Evolutionary conservation across 2,888 invertebrate genomes (phyloP).

Genomic region (Aporophyla lueneburgensis): DNA sequence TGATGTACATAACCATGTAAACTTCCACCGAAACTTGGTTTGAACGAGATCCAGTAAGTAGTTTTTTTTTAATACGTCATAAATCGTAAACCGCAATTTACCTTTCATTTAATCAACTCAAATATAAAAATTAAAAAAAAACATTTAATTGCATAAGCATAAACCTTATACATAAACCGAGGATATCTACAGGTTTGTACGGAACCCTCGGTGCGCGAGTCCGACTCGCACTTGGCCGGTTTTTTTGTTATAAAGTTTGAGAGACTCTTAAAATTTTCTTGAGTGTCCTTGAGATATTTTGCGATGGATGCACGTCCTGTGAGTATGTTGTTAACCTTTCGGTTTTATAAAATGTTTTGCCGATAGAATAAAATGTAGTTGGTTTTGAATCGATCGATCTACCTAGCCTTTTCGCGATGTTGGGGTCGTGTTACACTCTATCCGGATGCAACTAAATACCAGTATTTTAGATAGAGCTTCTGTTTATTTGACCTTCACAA

Average conservation of each 20-base stretch:
- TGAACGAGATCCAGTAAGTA: too few relatives aligned
- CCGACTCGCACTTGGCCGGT: too few relatives aligned
- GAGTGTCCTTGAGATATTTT: neutral
- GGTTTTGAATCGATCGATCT: neutral
- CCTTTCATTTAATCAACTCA: too few relatives aligned
- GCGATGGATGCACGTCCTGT: neutral
- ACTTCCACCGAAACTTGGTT: too few relatives aligned
- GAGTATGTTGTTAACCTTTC: neutral
- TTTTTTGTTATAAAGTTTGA: constrained; percentile 9
- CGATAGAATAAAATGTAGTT: neutral
- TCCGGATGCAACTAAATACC: neutral
- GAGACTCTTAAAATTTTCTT: constrained; percentile 1
- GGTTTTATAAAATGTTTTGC: neutral
- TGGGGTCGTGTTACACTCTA: neutral
- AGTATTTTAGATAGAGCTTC: neutral
- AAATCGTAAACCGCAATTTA: too few relatives aligned
- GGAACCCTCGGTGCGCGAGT: too few relatives aligned
- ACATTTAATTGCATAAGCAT: too few relatives aligned
- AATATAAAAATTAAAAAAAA: too few relatives aligned
- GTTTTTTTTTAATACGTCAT: too few relatives aligned
- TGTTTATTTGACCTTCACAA: neutral
- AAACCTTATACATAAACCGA: too few relatives aligned
- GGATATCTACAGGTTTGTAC: too few relatives aligned
- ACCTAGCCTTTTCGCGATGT: neutral
- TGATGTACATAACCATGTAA: too few relatives aligned